Evolutionary conservation across 1,140 invertebrate species (phyloP), one percentile per base, ranked within the genome.

Genomic region (Hylaeus volcanicus): DNA sequence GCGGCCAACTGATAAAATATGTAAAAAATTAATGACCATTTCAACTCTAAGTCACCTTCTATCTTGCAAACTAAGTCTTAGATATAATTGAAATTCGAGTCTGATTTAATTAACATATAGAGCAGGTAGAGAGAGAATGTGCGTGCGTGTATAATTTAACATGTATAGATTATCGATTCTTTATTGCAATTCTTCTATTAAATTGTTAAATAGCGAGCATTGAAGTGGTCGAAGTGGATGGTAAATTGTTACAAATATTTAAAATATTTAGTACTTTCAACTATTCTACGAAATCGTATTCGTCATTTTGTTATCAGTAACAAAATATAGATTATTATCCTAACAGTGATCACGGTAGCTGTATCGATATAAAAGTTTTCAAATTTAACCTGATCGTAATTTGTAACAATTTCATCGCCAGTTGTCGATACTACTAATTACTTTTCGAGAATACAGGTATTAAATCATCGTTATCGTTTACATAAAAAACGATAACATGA

Each of bases 1-100:
- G 92, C 90, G 83, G 93, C 93, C 72, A 93, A 93, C 74, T 93
- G 86, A 93, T 89, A 79, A 71, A 86, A 78, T 9, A 8, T 76
- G 51, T 77, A 74, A 77, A 76, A 76, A 86, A 84, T 88, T 83
- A 88, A 79, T 83, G 55, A 81, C 63, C 69, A 81, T 82, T 81
- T 85, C 78, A 86, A 88, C 79, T 91, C 89, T 88, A 88, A 91
- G 89, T 91, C 90, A 91, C 86, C 83, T 81, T 88, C 84, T 86
- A 90, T 86, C 75, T 88, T 87, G 79, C 82, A 88, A 88, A 87
- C 83, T 79, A 87, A 91, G 86, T 90, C 82, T 60, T 80, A 88
- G 81, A 1, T 79, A 63, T 88, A 86, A 86, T 74, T 81, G 12
- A 81, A 73, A 71, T 73, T 69, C 63, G 79, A 86, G 85, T 87